Conservation (phyloP, 2,888 invertebrate species). For the Rotaria sp. region DNA sequence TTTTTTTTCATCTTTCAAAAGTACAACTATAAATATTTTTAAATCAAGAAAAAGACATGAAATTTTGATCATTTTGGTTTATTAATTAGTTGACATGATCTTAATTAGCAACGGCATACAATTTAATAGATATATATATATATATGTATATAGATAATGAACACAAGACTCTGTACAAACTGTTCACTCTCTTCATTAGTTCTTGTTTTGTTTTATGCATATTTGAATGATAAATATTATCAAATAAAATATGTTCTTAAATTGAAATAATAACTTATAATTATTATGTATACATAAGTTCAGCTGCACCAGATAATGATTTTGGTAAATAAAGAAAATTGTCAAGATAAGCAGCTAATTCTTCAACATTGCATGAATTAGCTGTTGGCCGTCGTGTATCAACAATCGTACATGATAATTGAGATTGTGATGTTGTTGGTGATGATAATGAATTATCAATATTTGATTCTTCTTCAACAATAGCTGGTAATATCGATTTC, state of each 20-base stretch:
- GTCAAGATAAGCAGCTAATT: slow-evolving; percentile 17
- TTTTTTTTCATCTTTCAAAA: neutral
- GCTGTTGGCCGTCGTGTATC: neutral
- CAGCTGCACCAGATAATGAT: slow-evolving; percentile 8
- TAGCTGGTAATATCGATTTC: neutral
- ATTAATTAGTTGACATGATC: slow-evolving; percentile 9
- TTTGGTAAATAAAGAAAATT: slow-evolving; percentile 23
- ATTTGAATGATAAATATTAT: slow-evolving; percentile 13
- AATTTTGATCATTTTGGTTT: neutral
- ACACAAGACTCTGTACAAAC: slow-evolving; percentile 20
- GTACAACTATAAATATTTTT: neutral
- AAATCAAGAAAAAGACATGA: neutral
- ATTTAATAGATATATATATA: neutral
- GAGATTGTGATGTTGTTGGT: neutral
- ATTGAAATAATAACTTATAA: neutral
- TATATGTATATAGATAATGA: neutral
- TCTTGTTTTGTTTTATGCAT: neutral
- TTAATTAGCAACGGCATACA: neutral
- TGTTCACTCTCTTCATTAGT: neutral
- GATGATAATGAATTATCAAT: neutral
- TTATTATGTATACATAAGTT: slow-evolving; percentile 17
- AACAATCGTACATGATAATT: neutral
- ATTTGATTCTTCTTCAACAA: neutral
- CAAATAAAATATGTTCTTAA: slow-evolving; percentile 6
- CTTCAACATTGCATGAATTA: neutral